Percentiles rank a stretch among this genome's conserved stretches.
Evolutionary conservation across 2,888 invertebrate species (phyloP).

Genomic region (Agonopterix heracliana): DNA sequence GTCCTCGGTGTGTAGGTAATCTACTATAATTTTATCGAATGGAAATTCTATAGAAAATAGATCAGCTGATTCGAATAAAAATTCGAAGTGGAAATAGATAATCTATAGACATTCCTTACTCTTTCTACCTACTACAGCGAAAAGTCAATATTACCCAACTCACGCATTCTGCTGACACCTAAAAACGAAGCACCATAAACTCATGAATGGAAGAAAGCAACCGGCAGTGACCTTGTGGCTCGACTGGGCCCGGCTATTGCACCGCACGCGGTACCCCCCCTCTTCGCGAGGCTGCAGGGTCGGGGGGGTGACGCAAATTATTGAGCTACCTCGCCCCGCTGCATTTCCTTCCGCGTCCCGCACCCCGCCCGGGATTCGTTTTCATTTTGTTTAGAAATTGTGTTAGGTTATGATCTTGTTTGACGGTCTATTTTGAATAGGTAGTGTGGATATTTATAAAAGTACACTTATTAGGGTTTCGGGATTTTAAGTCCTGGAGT

Average conservation of each 20-base stretch:
- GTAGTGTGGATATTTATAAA: no score
- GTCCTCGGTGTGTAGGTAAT: no score
- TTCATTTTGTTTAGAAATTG: slow-evolving; percentile 8
- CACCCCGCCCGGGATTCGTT: slow-evolving; percentile 34
- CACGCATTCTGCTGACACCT: not conserved
- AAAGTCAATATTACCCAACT: no score
- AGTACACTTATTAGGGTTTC: no score
- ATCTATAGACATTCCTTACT: no score
- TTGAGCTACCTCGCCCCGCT: slow-evolving; percentile 41
- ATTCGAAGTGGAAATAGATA: no score
- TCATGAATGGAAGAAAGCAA: slow-evolving; percentile 53
- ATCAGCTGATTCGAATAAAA: no score
- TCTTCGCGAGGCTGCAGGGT: slow-evolving; percentile 12
- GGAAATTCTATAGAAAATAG: no score
- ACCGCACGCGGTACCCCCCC: slow-evolving; percentile 23
- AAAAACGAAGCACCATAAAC: not conserved
- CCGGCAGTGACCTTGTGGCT: slow-evolving; percentile 64
- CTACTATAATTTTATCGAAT: no score
- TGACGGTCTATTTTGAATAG: not conserved
- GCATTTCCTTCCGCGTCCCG: slow-evolving; percentile 52
- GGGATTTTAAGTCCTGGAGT: no score
- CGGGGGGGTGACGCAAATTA: slow-evolving; percentile 50
- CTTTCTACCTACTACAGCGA: no score
- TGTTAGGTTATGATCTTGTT: slow-evolving; percentile 11
- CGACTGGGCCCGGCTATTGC: slow-evolving; percentile 56